A percentile compares a stretch with the other conserved stretches of the same genome.
Conservation (phyloP, 2,797 vertebrate genomes). For the Microcaecilia unicolor region DNA sequence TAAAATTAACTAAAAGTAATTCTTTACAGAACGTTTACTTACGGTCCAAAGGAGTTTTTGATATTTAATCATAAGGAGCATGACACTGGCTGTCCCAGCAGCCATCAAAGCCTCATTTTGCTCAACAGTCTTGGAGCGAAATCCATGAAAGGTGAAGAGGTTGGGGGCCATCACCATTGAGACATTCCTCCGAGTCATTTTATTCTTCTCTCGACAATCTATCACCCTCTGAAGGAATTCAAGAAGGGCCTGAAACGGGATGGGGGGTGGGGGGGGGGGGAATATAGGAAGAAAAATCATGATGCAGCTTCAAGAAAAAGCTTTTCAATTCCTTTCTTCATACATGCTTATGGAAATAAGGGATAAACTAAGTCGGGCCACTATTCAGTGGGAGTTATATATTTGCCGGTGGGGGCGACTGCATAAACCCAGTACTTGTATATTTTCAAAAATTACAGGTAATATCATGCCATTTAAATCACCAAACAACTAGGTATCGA, state of each 20-base stretch:
- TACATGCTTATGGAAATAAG: background rate
- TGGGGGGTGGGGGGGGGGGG: background rate
- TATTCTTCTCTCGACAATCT: constrained; percentile 80
- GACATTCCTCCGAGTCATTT: constrained; percentile 90
- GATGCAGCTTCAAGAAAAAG: background rate
- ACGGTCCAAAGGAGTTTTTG: constrained; percentile 92
- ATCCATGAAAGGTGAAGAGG: constrained; percentile 83
- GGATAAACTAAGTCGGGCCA: no score
- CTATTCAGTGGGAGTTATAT: no score
- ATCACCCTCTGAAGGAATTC: constrained; percentile 92
- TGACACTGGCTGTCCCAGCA: constrained; percentile 75
- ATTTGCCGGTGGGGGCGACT: no score
- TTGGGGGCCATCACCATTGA: constrained; percentile 95
- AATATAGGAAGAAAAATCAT: rapidly evolving
- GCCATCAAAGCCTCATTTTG: constrained; percentile 84
- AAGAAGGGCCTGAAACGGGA: constrained; percentile 70
- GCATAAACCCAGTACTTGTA: no score
- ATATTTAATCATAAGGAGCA: constrained; percentile 83
- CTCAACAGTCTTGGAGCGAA: constrained; percentile 69
- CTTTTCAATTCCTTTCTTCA: background rate
- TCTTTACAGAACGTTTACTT: constrained; percentile 39
- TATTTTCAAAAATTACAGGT: no score
- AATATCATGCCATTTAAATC: background rate
- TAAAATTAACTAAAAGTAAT: no score
- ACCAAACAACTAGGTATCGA: rapidly evolving